A percentile compares a stretch with the other conserved stretches of the same genome.
Conservation (phyloP, 2,888 invertebrate species). For the Tetragonula carbonaria region DNA sequence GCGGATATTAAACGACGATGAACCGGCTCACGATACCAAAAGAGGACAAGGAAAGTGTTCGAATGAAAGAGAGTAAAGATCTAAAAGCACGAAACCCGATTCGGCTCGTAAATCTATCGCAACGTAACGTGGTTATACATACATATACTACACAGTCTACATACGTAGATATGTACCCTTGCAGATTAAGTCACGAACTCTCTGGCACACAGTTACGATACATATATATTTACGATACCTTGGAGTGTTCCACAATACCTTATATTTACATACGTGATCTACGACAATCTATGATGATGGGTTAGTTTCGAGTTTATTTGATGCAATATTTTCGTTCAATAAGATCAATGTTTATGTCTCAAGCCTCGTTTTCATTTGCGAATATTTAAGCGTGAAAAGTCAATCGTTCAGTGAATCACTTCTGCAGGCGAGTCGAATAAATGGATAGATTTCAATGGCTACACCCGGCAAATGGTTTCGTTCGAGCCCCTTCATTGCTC, state of each 20-base stretch:
- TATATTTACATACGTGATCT: conserved; percentile 61
- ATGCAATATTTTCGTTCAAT: background rate
- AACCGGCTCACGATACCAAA: conserved; percentile 21
- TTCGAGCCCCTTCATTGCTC: conserved; percentile 77
- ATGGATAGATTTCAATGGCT: conserved; percentile 80
- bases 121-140: conserved; percentile 54
- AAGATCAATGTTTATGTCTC: background rate
- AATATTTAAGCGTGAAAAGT: background rate
- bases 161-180: conserved; percentile 60
- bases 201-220: conserved; percentile 29
- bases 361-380: background rate
- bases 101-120: conserved; percentile 65
- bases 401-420: conserved; percentile 69
- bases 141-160: background rate
- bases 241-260: conserved; percentile 61
- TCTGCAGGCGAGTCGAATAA: conserved; percentile 68
- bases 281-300: conserved; percentile 62
- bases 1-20: conserved; percentile 51
- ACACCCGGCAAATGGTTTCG: conserved; percentile 54
- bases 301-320: background rate
- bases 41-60: conserved; percentile 2
- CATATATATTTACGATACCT: conserved; percentile 74
- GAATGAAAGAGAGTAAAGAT: conserved; percentile 26
- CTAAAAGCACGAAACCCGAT: conserved; percentile 59
- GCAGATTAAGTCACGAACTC: conserved; percentile 76